These are phyloP conservation scores for Formicarius rufipectus DNA, from an alignment of 2,113 vertebrate genomes.

Conservation along the genomic window DNA sequence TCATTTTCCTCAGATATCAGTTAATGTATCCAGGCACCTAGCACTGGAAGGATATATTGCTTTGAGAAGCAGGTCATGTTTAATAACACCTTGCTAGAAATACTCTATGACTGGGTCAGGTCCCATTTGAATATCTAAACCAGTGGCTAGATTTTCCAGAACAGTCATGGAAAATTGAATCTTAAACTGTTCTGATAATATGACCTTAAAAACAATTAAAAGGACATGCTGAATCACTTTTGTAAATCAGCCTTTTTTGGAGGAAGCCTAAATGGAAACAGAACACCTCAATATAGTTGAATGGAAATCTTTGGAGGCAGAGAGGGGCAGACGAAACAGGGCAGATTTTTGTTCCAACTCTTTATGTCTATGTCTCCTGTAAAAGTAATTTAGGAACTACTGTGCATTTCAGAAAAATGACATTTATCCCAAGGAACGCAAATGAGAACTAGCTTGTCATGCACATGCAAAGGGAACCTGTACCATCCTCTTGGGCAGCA, in stretches of 20 bases:
- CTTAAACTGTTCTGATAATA: not conserved
- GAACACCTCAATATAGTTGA: not conserved
- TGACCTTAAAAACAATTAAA: not conserved
- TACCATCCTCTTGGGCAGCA: not conserved
- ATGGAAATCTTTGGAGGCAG: not conserved
- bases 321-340: not conserved
- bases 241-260: not conserved
- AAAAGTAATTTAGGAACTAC: not conserved
- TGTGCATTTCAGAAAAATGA: not conserved
- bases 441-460: not conserved
- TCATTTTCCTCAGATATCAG: not conserved
- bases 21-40: not conserved
- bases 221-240: not conserved
- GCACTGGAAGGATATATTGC: not conserved
- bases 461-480: not conserved
- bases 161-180: not conserved
- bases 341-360: not conserved
- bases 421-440: not conserved
- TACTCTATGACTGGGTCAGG: not conserved
- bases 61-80: slow-evolving; percentile 43
- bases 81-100: slow-evolving; percentile 44
- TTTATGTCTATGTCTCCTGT: not conserved
- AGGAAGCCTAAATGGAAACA: not conserved
- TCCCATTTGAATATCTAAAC: slow-evolving; percentile 27
- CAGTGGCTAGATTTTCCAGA: not conserved